A percentile compares a stretch with the other conserved stretches of the same genome.
Conservation (phyloP, 2,113 vertebrate genomes). For the Sander lucioperca region DNA sequence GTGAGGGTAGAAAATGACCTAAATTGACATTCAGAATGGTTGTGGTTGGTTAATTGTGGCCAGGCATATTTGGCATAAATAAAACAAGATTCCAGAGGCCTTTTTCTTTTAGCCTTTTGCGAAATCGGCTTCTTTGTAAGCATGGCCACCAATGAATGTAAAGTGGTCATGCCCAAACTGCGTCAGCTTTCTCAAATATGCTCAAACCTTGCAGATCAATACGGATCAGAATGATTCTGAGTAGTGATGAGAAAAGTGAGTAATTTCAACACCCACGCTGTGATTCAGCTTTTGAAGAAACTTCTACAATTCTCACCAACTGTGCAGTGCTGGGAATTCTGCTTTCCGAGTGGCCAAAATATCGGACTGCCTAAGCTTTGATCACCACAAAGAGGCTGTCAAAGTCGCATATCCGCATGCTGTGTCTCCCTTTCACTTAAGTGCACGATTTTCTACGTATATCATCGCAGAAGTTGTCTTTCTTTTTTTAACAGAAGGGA, state of each 20-base stretch:
- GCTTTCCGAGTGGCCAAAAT: background rate
- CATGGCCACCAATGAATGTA: conserved; percentile 21
- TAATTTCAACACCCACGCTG: conserved; percentile 20
- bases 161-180: conserved; percentile 29
- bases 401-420: conserved; percentile 20
- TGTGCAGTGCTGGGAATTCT: background rate
- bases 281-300: conserved; percentile 42
- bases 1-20: conserved; percentile 84
- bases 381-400: conserved; percentile 29
- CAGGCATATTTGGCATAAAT: conserved; percentile 69
- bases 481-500: background rate
- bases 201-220: conserved; percentile 18
- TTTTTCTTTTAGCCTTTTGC: conserved; percentile 36
- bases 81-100: conserved; percentile 68
- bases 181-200: conserved; percentile 1
- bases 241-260: conserved; percentile 20
- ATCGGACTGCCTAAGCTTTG: conserved; percentile 16
- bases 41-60: conserved; percentile 73
- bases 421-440: conserved; percentile 4
- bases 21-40: conserved; percentile 79
- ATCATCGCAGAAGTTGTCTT: conserved; percentile 32
- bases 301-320: conserved; percentile 12
- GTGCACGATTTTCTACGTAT: conserved; percentile 11
- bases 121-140: conserved; percentile 32
- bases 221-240: background rate